Evolutionary conservation across 2,888 invertebrate species (phyloP), one percentile per base, ranked within the genome.

Genomic region (Dichetophora obliterata): DNA sequence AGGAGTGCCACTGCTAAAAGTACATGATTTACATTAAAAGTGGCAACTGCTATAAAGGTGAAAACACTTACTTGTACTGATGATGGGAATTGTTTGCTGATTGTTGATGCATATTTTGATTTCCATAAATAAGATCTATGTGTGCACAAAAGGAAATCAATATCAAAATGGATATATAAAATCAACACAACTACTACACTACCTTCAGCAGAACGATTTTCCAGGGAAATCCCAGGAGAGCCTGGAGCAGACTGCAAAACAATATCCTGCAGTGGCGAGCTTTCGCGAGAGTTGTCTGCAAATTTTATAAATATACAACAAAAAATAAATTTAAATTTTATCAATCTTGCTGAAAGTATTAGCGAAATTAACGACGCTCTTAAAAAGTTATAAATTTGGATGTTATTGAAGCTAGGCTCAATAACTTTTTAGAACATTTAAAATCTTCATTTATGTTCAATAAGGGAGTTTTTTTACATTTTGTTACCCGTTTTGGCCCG

Each of bases 261-360:
- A 82, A 90, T 88, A 87, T 95, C 95, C 80, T 96, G 95, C 82
- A 95, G 93, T 0, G 98, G 98, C 77, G 98, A 97, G 85, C 96
- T 95, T 91, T 98, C 98, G 83, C 98, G 92, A 50, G 97, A 98
- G 82, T 89, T 89, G 82, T 90, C 90, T 87, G 77, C 57, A 80
- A 79, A 73, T n/a, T 31, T 69, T 8, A 37, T 37, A 1, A 8
- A 43, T 1, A 3, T 52, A 70, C 24, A 22, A 61, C 5, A 76
- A 72, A 75, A 76, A 72, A 75, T 66, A 52, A 37, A 37, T 8
- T 8, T 37, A 37, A 37, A 8, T 6, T 37, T 6, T 37, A 6
- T 3, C 37, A 37, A 37, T 37, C 8, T 37, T 37, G 37, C 37
- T 8, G 6, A 6, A 37, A 5, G 8, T 8, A 37, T 3, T 8